Evolutionary conservation across 2,888 invertebrate genomes (phyloP).

Genomic region (Junonia oenone): DNA sequence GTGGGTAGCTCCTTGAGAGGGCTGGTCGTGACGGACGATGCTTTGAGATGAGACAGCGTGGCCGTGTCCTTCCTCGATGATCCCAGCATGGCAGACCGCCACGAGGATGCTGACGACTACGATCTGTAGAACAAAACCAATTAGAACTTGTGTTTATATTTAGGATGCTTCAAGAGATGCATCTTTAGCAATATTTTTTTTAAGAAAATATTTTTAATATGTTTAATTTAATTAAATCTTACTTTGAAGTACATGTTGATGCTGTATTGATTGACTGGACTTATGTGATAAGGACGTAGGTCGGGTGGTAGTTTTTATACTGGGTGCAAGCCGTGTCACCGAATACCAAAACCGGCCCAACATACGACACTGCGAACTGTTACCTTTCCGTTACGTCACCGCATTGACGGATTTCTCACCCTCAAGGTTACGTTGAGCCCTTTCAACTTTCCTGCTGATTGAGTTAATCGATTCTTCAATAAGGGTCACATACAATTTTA

Average conservation of each 20-base stretch:
- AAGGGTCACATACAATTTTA: background rate
- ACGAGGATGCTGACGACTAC: conserved; percentile 59
- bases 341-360: conserved; percentile 63
- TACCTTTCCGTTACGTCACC: conserved; percentile 68
- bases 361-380: conserved; percentile 64
- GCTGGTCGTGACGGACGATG: conserved; percentile 62
- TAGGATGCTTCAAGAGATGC: background rate
- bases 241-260: conserved; percentile 72
- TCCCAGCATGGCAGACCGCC: conserved; percentile 67
- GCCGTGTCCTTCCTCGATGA: conserved; percentile 54
- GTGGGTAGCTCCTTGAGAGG: conserved; percentile 44
- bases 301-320: conserved; percentile 71
- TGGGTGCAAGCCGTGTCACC: conserved; percentile 53
- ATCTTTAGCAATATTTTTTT: background rate
- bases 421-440: conserved; percentile 63
- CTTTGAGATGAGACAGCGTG: conserved; percentile 66
- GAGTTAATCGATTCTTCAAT: background rate
- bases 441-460: conserved; percentile 32
- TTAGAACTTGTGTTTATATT: background rate
- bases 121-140: conserved; percentile 48
- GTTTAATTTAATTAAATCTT: conserved; percentile 36
- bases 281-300: conserved; percentile 58
- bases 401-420: conserved; percentile 38
- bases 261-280: conserved; percentile 49
- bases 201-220: background rate